Evolutionary conservation across 2,113 vertebrate species (phyloP).

Genomic region (Chaenocephalus aceratus): DNA sequence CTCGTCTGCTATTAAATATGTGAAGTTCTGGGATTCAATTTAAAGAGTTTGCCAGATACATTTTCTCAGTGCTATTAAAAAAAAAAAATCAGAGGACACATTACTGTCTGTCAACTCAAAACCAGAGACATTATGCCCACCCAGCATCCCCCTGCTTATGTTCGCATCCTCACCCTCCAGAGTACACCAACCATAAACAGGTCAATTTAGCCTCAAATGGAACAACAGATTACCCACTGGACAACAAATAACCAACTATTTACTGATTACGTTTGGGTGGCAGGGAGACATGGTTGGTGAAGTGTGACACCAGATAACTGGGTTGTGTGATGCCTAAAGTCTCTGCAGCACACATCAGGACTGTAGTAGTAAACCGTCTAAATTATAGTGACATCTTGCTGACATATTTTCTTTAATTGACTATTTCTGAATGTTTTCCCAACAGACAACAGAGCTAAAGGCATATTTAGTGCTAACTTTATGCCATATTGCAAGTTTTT

Average conservation of each 20-base stretch:
- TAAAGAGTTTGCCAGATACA: constrained; percentile 13
- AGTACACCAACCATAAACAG: constrained; percentile 1
- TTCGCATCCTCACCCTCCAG: constrained; percentile 39
- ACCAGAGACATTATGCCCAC: neutral
- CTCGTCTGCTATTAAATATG: constrained; percentile 15
- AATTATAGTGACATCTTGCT: constrained; percentile 7
- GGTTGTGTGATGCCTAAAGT: neutral
- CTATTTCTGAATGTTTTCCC: neutral
- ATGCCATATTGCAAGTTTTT: constrained; percentile 11
- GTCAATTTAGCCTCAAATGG: constrained; percentile 18
- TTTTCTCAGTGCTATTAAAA: constrained; percentile 24
- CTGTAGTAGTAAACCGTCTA: neutral
- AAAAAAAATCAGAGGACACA: constrained; percentile 29
- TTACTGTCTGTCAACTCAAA: constrained; percentile 50
- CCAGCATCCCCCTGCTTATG: neutral
- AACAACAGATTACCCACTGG: neutral
- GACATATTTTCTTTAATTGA: neutral
- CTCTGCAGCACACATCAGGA: neutral
- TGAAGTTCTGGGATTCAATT: constrained; percentile 34
- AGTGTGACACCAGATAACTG: constrained; percentile 1
- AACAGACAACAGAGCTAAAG: neutral
- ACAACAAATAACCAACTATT: neutral
- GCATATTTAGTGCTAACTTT: neutral
- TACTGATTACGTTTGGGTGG: neutral
- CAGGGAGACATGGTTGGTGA: neutral